These are phyloP conservation scores for Brenthis ino DNA, from an alignment of 2,888 invertebrate genomes.

Conservation along the genomic window DNA sequence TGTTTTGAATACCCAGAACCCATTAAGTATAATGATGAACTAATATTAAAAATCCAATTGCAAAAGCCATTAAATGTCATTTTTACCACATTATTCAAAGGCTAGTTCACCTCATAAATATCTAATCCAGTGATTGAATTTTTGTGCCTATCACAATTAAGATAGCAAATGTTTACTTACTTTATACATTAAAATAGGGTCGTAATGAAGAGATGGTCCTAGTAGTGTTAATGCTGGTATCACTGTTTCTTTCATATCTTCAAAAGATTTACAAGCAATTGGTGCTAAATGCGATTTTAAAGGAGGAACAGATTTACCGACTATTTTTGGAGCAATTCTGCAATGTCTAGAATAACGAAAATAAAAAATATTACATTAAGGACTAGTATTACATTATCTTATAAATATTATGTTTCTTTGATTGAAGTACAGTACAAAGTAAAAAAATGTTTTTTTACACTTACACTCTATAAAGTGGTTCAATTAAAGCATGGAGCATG, in stretches of 20 bases:
- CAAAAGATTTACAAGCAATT: slow-evolving; percentile 85
- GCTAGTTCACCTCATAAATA: too few relatives aligned
- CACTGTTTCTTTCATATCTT: slow-evolving; percentile 87
- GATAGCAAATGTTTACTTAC: slow-evolving; percentile 49
- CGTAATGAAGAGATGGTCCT: slow-evolving; percentile 93
- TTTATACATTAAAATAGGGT: slow-evolving; percentile 95
- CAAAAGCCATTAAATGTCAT: too few relatives aligned
- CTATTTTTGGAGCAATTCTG: slow-evolving; percentile 87
- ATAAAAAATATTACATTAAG: neutral
- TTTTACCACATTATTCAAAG: too few relatives aligned
- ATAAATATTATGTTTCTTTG: neutral
- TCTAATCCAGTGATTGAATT: too few relatives aligned
- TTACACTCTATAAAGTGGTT: slow-evolving; percentile 92
- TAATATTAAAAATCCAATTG: too few relatives aligned
- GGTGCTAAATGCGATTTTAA: slow-evolving; percentile 84
- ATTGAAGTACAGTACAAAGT: neutral
- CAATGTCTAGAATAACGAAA: slow-evolving; percentile 83
- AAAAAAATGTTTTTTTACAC: slow-evolving; percentile 26
- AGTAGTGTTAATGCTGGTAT: slow-evolving; percentile 93
- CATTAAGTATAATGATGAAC: too few relatives aligned
- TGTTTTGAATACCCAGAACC: too few relatives aligned
- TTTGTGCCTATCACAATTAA: too few relatives aligned
- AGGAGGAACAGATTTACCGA: slow-evolving; percentile 79
- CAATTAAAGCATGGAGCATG: slow-evolving; percentile 91
- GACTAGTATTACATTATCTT: neutral